Evolutionary conservation across 2,888 invertebrate genomes (phyloP).

Genomic region (Hirtodrosophila histrioides): DNA sequence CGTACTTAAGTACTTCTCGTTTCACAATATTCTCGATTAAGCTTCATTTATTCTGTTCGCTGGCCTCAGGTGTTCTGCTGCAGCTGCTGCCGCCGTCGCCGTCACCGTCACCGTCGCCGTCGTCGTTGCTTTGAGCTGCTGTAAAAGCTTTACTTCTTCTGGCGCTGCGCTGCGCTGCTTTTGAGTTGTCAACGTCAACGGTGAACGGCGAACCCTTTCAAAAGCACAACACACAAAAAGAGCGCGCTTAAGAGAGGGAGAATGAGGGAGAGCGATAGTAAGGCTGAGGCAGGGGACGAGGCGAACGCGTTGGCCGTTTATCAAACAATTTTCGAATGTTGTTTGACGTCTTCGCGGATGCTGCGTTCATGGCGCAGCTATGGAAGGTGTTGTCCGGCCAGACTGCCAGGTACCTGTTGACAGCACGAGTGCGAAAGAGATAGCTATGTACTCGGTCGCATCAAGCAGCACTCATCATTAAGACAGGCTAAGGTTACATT

Average conservation of each 20-base stretch:
- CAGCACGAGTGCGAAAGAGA: no score
- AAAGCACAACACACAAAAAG: slow-evolving; percentile 7
- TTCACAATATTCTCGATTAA: no score
- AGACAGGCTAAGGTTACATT: no score
- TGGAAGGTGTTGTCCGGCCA: no score
- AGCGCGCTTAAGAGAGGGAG: not conserved
- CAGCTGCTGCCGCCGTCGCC: slow-evolving; percentile 6
- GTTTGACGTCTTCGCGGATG: slow-evolving; percentile 37
- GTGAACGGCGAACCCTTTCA: slow-evolving; percentile 33
- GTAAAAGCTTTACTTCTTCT: slow-evolving; percentile 11
- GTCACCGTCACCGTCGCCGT: not conserved
- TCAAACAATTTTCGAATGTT: slow-evolving; percentile 68
- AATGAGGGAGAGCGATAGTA: not conserved
- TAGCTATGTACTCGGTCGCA: no score
- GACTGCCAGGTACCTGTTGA: no score
- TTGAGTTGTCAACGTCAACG: slow-evolving; percentile 60
- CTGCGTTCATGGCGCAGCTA: not conserved
- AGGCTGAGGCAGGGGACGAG: not conserved
- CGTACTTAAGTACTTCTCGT: no score
- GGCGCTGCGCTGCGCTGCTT: slow-evolving; percentile 25
- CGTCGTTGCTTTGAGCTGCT: not conserved
- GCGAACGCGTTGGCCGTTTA: slow-evolving; percentile 54
- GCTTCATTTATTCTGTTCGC: not conserved
- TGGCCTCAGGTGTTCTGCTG: slow-evolving; percentile 11
- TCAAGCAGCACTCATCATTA: no score